Evolutionary conservation across 2,888 invertebrate species (phyloP).

Genomic region (Drosophila birchii): DNA sequence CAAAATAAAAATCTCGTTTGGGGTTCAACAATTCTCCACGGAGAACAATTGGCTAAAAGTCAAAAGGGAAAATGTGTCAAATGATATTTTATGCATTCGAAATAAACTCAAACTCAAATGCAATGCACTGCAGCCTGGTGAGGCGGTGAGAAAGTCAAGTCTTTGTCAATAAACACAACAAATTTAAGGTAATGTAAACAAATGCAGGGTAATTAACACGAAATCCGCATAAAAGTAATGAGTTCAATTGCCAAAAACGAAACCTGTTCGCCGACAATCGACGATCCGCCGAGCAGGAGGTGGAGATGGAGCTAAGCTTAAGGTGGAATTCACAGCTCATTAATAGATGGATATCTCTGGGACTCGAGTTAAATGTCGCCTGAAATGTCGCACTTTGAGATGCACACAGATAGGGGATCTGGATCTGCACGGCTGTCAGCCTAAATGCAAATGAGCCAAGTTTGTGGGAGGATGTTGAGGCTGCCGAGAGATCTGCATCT

Average conservation of each 20-base stretch:
- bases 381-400: slow-evolving; percentile 41
- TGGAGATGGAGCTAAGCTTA: not conserved
- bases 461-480: slow-evolving; percentile 27
- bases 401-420: slow-evolving; percentile 23
- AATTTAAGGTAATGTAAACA: slow-evolving; percentile 75
- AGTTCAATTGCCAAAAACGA: slow-evolving; percentile 65
- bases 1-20: slow-evolving; percentile 19
- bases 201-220: slow-evolving; percentile 75
- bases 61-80: slow-evolving; percentile 37
- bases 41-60: slow-evolving; percentile 33
- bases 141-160: slow-evolving; percentile 67
- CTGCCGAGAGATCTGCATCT: slow-evolving; percentile 17
- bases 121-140: slow-evolving; percentile 34
- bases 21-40: slow-evolving; percentile 44
- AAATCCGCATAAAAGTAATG: slow-evolving; percentile 78
- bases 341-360: slow-evolving; percentile 69
- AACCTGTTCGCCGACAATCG: slow-evolving; percentile 55
- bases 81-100: slow-evolving; percentile 23
- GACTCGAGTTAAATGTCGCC: slow-evolving; percentile 64
- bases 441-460: slow-evolving; percentile 20
- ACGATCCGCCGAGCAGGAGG: not conserved
- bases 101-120: slow-evolving; percentile 37
- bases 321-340: slow-evolving; percentile 66
- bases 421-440: slow-evolving; percentile 28
- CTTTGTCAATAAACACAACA: slow-evolving; percentile 60